Base-by-base conservation (phyloP, 2,113 vertebrate genomes). In the Ceratotherium simum region DNA sequence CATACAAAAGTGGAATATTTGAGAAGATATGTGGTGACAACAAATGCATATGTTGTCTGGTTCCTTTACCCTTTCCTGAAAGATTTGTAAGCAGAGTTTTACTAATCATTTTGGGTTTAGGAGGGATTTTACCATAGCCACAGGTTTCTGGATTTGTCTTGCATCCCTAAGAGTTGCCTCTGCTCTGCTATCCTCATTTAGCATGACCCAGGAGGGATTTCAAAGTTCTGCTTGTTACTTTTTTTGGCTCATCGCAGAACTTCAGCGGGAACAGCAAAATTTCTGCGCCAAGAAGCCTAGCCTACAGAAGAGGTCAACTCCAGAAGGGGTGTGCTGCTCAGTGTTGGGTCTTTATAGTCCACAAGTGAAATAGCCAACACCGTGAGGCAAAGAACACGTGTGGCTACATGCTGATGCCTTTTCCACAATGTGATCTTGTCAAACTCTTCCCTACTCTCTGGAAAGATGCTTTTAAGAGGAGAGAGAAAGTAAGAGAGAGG, bases 221-320 rank as follows among this genome's bases (percentile, higher is more conserved):
- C 86, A 80, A 80, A 95, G 90, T 85, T 89, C 14, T 96, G 62
- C 3, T 3, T 58, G 25, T 94, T 97, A 39, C 17, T 73, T 86
- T 98, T 98, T 97, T 98, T 98, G 95, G 87, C 90, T 95, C 85
- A 46, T 81, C 42, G 9, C 8, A 56, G 62, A 96, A 85, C 56
- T 95, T 96, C 85, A 85, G 42, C 91, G 65, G 23, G 72, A 0
- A 2, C 27, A 90, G 51, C 0, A 1, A 31, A 95, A 80, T 29
- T 93, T 20, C 51, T 56, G 93, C 97, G 90, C 96, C 95, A 96
- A 95, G 80, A 86, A 95, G 20, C 31, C 94, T 56, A 96, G 93
- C 73, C 67, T 93, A 78, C 58, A 95, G 95, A 91, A 95, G 25
- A 97, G 85, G 58, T 95, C 91, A 94, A 78, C 97, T 81, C n/a